Base-by-base conservation (phyloP, 2,113 vertebrate species). In the Paramisgurnus dabryanus region DNA sequence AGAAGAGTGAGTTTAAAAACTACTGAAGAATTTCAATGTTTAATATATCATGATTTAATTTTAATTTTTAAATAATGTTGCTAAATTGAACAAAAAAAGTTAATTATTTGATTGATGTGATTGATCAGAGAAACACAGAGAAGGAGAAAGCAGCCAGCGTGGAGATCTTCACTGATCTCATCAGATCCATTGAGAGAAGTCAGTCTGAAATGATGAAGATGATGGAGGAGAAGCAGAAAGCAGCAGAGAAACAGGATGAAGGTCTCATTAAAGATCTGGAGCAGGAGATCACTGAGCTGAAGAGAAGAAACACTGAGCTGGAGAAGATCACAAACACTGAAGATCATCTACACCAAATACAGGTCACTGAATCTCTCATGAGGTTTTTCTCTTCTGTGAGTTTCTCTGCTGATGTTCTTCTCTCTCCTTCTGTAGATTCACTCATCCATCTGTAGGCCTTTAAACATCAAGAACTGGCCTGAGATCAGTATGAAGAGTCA, bases 201-300 rank as follows among this genome's bases (percentile, higher is more conserved):
- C 77, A 80, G 74, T 6, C 66, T 53, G 80, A 79, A 47, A 57
- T 84, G 7, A 18, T 82, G 13, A 41, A 82, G 58, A 27, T 80
- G 66, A 73, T 80, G 22, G 34, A 83, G 15, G 43, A 79, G 73
- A 64, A 80, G 17, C 67, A 82, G 63, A 73, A 67, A 41, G 73
- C 68, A 57, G 69, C 63, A 41, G 81, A 78, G 41, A 50, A 57
- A 41, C 67, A 63, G n/a, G 76, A 71, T 41, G 53, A 82, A 80
- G 61, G 39, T 15, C 53, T 85, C 5, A 67, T 82, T 40, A 47
- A 72, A 53, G 76, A 82, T 40, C 61, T 85, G 66, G 22, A 82
- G 43, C 49, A 67, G 61, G 84, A 85, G 61, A 82, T 84, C 57
- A 17, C n/a, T 49, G 76, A 76, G 13, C 79, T 86, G 11, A 55